Evolutionary conservation across 2,888 invertebrate genomes (phyloP), one percentile per base, ranked within the genome.

Genomic region (Plebejus argus): DNA sequence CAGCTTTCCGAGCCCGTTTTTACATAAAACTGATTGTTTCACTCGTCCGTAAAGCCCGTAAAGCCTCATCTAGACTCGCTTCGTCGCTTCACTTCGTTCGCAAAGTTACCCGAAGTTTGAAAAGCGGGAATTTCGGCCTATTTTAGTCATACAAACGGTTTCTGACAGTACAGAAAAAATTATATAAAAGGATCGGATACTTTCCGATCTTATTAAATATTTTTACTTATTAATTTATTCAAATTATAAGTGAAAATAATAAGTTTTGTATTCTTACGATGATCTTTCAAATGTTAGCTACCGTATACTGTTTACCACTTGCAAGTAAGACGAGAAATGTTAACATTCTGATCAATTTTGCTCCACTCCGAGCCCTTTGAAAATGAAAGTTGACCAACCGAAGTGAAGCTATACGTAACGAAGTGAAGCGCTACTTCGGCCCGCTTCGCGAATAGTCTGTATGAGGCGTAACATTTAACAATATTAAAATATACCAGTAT

Each of bases 401-500:
- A 53, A 4, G 18, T 53, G 49, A 53, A 53, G 18, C 49, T 18
- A 5, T 5, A 5, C 49, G 49, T 3, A 18, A 53, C 18, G 49
- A 53, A 53, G 12, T 18, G 53, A 53, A 18, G 53, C 18, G 45
- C 45, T 45, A 45, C 45, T 45, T 45, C 45, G 10, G 45, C 45
- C 45, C 45, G 2, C 45, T 45, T 2, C 45, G 45, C 45, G 53
- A 53, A 53, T 3, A 18, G 5, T 53, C 53, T 53, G 5, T 5
- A 53, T 18, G 53, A 53, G 53, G 53, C 53, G 12, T 53, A 74
- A 49, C 18, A 12, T 18, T 45, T 74, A 53, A 74, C 74, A 74
- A 74, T 74, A 72, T 72, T 45, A 49, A 74, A 49, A 53, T 74
- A 74, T 49, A 74, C 74, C 49, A 74, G 74, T 74, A 74, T 53